Conservation (phyloP, 2,797 vertebrate species). For the Myiothlypis chrysogaster region DNA sequence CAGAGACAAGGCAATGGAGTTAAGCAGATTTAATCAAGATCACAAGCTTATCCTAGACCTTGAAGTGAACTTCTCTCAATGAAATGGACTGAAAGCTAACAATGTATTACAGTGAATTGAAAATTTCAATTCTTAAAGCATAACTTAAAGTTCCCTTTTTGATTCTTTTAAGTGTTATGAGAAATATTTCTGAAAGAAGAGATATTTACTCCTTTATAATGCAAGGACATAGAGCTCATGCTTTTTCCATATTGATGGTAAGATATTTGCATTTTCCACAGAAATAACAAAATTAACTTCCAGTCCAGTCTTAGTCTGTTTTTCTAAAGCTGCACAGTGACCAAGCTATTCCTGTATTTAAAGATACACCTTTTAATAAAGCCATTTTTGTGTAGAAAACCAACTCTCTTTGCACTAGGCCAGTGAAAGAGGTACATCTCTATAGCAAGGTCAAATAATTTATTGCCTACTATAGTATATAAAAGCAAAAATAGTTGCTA, state of each 20-base stretch:
- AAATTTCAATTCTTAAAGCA: not conserved
- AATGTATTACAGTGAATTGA: not conserved
- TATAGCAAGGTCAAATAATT: not conserved
- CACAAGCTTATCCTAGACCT: not conserved
- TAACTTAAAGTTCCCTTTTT: not conserved
- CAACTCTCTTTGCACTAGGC: not conserved
- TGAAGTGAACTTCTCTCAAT: not conserved
- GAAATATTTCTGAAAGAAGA: not conserved
- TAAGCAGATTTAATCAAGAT: constrained; percentile 2
- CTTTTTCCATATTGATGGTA: not conserved
- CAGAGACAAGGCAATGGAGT: not conserved
- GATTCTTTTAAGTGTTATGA: not conserved
- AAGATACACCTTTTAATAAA: not conserved
- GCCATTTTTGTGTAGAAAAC: not conserved
- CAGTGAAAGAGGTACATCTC: not conserved
- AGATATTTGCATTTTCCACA: not conserved
- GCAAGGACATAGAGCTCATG: not conserved
- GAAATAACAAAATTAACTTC: not conserved
- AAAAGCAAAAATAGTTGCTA: not conserved
- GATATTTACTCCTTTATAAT: not conserved
- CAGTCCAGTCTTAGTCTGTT: not conserved
- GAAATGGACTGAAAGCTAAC: not conserved
- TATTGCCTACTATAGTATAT: not conserved
- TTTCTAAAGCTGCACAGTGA: not conserved
- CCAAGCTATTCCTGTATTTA: not conserved